Conservation (phyloP, 2,113 vertebrate genomes). For the Perca flavescens region DNA sequence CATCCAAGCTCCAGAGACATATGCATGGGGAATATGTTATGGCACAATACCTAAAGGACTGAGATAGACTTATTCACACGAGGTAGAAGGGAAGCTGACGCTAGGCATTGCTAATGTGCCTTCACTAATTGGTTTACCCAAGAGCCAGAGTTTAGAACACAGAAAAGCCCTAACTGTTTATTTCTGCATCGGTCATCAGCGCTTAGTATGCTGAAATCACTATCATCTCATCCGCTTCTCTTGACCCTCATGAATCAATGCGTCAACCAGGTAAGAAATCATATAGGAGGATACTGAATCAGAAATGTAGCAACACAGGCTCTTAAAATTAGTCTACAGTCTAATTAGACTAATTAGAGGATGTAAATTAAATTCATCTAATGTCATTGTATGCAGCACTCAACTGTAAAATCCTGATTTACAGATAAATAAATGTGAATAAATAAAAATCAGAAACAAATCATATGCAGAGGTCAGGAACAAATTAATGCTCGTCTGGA, state of each 20-base stretch:
- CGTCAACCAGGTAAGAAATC: slow-evolving; percentile 16
- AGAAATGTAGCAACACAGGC: not conserved
- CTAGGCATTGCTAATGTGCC: slow-evolving; percentile 60
- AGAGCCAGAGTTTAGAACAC: slow-evolving; percentile 49
- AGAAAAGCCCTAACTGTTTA: slow-evolving; percentile 52
- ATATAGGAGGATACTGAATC: slow-evolving; percentile 8
- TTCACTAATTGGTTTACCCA: slow-evolving; percentile 66
- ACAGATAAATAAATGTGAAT: slow-evolving; percentile 21
- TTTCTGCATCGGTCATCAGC: slow-evolving; percentile 60
- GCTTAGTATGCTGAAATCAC: slow-evolving; percentile 28
- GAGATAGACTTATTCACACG: slow-evolving; percentile 36
- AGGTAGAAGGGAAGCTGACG: slow-evolving; percentile 41
- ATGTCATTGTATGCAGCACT: not conserved
- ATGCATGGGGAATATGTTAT: slow-evolving; percentile 22
- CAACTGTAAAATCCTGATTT: not conserved
- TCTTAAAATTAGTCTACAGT: slow-evolving; percentile 10
- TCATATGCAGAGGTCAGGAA: slow-evolving; percentile 12
- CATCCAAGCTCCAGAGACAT: slow-evolving; percentile 31
- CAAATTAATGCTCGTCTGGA: slow-evolving; percentile 1
- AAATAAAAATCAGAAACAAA: slow-evolving; percentile 24
- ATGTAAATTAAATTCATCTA: not conserved
- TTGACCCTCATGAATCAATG: slow-evolving; percentile 47
- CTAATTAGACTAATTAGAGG: not conserved
- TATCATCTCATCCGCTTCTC: slow-evolving; percentile 20
- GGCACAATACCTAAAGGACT: slow-evolving; percentile 33